phyloP scores from a whole-genome alignment of 2,113 vertebrate genomes.

The Hystrix brachyura region DNA sequence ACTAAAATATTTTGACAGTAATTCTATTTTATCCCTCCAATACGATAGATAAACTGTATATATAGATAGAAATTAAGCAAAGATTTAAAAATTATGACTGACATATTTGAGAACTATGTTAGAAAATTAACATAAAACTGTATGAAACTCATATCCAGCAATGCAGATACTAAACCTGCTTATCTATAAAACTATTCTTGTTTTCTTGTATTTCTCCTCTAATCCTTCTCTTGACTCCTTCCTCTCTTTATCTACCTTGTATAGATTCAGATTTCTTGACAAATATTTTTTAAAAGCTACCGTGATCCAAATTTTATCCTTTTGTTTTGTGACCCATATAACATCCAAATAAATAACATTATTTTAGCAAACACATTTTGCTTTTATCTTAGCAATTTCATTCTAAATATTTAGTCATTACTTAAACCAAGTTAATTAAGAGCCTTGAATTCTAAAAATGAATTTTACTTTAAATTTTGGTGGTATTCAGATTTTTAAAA shows the following conservation, averaged over 20 bases:
- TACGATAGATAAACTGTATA: neutral
- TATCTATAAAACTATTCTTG: neutral
- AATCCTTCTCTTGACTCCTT: neutral
- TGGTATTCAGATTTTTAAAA: neutral
- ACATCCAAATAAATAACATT: neutral
- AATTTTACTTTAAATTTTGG: neutral
- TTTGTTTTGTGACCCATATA: neutral
- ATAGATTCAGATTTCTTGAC: neutral
- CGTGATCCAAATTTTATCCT: neutral
- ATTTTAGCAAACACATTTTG: neutral
- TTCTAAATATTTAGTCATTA: neutral
- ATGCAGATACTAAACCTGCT: neutral
- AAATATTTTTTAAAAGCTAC: neutral
- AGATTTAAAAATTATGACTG: neutral
- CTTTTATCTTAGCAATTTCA: neutral
- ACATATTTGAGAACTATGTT: neutral
- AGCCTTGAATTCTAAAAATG: neutral
- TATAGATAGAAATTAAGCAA: neutral
- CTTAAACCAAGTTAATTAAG: neutral
- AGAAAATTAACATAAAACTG: neutral
- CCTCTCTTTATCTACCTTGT: neutral
- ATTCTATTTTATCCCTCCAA: neutral
- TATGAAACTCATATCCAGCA: neutral
- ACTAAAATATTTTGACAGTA: constrained; percentile 26
- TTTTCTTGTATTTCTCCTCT: neutral